Conservation (phyloP, 1,140 invertebrate species). For the Fopius arisanus region DNA sequence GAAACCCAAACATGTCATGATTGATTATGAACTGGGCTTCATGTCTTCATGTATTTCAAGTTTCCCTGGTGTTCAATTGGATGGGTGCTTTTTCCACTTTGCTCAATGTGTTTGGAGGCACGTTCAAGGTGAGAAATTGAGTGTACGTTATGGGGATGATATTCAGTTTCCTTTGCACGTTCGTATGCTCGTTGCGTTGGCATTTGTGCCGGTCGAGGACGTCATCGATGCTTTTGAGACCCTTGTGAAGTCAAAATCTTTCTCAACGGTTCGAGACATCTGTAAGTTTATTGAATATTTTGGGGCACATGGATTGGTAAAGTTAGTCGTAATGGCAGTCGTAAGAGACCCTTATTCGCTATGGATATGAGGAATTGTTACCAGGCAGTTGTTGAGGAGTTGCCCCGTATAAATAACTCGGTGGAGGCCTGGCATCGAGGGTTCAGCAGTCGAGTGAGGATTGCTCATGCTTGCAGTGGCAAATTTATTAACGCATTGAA, state of each 20-base stretch:
- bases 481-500: no score
- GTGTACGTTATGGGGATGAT: neutral
- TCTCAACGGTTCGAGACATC: neutral
- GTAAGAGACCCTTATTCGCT: neutral
- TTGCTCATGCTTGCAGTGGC: no score
- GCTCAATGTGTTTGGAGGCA: conserved; percentile 30
- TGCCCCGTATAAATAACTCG: conserved; percentile 1
- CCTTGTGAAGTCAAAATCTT: neutral
- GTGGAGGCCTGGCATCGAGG: neutral
- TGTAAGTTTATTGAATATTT: neutral
- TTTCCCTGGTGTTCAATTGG: conserved; percentile 10
- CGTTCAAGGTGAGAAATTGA: conserved; percentile 1
- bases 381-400: neutral
- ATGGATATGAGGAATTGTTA: neutral
- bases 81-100: conserved; percentile 34
- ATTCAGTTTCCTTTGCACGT: neutral
- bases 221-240: neutral
- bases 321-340: neutral
- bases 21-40: conserved; percentile 22
- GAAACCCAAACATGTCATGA: conserved; percentile 15
- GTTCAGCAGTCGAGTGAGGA: no score
- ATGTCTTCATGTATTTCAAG: neutral
- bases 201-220: neutral
- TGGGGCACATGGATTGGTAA: neutral
- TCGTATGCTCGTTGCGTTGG: neutral